Base-by-base conservation (phyloP, 1,140 invertebrate genomes). In the Nasonia longicornis region DNA sequence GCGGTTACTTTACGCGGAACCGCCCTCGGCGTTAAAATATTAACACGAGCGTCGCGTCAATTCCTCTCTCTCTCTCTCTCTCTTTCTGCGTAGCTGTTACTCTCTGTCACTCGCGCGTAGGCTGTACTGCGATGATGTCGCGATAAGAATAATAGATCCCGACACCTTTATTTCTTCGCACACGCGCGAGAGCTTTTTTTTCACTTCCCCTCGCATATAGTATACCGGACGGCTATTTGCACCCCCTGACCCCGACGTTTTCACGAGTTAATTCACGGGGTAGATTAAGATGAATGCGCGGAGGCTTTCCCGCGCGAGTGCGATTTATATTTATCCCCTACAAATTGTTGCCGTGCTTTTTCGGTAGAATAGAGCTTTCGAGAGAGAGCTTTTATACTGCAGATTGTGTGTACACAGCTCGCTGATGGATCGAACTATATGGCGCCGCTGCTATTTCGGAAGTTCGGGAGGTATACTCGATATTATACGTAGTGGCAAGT, bases 281-380 rank as follows among this genome's bases (percentile, higher is more conserved):
- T 77, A 73, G 77, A 82, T 82, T 82, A 82, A 82, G 75, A 77
- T 77, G 71, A 81, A 81, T 77, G 45, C 45, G 52, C 4, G 11
- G 42, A 64, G 48, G 42, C 1, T 58, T 58, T 58, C 52, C 20
- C 45, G 26, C 31, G 31, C 31, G 31, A 22, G 66, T n/a, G 14
- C 31, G 69, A 79, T 74, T 64, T 74, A 67, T 67, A 52, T 74
- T 69, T 80, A 75, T 80, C 38, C 58, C 31, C 35, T 75, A 80
- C 64, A 75, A 75, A 80, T 80, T 74, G 79, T 69, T 14, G 66
- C 42, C n/a, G 31, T 22, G 58, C 22, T 75, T 74, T 79, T 42
- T 48, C 69, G 63, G 72, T 79, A 64, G 64, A 63, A 63, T 64
- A 70, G 26, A 16, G 26, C 31, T 35, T 78, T 69, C 26, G 26